phyloP scores from a whole-genome alignment of 2,888 invertebrate genomes.

The Rhagophthalmus giganteus region DNA sequence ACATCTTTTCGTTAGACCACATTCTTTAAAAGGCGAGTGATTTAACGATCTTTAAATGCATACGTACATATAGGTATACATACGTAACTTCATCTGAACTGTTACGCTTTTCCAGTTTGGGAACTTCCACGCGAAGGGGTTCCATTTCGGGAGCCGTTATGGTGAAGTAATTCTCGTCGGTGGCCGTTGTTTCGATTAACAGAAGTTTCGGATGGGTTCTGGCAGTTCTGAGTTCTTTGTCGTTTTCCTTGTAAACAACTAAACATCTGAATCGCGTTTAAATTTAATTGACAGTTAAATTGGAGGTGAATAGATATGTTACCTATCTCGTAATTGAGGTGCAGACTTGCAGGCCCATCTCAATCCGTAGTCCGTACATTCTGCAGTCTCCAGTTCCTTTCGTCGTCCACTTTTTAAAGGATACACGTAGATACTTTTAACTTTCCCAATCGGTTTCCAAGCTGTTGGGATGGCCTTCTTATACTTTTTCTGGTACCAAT shows the following conservation, averaged over 20 bases:
- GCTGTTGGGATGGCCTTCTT: slow-evolving; percentile 27
- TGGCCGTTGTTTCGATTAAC: slow-evolving; percentile 53
- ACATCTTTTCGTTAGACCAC: not conserved
- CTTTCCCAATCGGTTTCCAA: slow-evolving; percentile 49
- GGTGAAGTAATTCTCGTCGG: slow-evolving; percentile 51
- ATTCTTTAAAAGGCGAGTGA: no score
- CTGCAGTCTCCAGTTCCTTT: slow-evolving; percentile 41
- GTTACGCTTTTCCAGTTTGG: slow-evolving; percentile 37
- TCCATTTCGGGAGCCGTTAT: slow-evolving; percentile 57
- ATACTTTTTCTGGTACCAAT: slow-evolving; percentile 2
- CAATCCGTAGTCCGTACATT: slow-evolving; percentile 49
- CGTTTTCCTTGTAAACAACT: slow-evolving; percentile 49
- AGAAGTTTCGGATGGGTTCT: slow-evolving; percentile 56
- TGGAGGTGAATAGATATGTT: not conserved
- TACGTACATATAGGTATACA: not conserved
- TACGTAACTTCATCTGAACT: slow-evolving; percentile 22
- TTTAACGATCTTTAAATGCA: no score
- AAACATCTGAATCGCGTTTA: slow-evolving; percentile 33
- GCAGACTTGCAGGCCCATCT: no score
- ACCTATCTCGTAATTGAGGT: slow-evolving; percentile 7
- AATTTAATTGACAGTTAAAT: slow-evolving; percentile 44
- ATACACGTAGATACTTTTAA: slow-evolving; percentile 47
- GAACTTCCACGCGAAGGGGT: slow-evolving; percentile 54
- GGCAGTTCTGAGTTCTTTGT: slow-evolving; percentile 53
- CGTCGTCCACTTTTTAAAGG: slow-evolving; percentile 55